Conservation (phyloP, 2,888 invertebrate species). For the Agriotes lineatus region DNA sequence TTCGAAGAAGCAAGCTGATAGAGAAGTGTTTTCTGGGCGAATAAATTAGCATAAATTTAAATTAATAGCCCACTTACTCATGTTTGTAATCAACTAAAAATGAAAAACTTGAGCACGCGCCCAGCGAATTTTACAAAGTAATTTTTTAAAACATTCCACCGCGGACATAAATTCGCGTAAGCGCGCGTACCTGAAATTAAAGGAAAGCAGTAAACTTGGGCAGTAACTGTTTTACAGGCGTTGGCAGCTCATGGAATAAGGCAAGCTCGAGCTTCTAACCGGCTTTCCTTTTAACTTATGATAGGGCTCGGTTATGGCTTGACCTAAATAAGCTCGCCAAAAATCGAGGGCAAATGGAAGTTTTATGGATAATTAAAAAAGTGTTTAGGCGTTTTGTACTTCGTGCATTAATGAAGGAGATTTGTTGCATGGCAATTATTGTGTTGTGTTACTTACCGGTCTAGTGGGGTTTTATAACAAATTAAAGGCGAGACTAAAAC, state of each 20-base stretch:
- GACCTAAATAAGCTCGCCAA: slow-evolving; percentile 17
- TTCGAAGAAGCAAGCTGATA: slow-evolving; percentile 16
- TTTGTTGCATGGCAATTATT: too few species aligned
- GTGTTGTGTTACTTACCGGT: too few species aligned
- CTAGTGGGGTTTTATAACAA: too few species aligned
- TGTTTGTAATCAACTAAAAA: slow-evolving; percentile 15
- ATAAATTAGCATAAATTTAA: slow-evolving; percentile 23
- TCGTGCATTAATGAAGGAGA: not conserved
- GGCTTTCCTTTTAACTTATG: slow-evolving; percentile 23
- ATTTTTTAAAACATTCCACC: not conserved
- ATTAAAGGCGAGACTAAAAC: not conserved
- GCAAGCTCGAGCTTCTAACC: slow-evolving; percentile 6
- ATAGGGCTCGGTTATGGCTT: slow-evolving; percentile 17
- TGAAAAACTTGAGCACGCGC: not conserved
- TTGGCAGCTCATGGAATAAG: slow-evolving; percentile 9
- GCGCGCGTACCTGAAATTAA: slow-evolving; percentile 33
- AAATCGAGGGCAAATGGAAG: not conserved
- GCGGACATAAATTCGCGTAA: slow-evolving; percentile 9
- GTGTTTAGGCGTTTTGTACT: not conserved
- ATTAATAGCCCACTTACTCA: slow-evolving; percentile 1
- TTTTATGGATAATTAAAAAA: slow-evolving; percentile 1
- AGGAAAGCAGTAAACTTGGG: slow-evolving; percentile 25
- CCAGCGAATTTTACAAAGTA: slow-evolving; percentile 19
- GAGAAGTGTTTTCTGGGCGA: slow-evolving; percentile 2
- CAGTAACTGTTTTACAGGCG: slow-evolving; percentile 31